phyloP scores from a whole-genome alignment of 2,888 invertebrate species.

The Azorinus chamasolen region DNA sequence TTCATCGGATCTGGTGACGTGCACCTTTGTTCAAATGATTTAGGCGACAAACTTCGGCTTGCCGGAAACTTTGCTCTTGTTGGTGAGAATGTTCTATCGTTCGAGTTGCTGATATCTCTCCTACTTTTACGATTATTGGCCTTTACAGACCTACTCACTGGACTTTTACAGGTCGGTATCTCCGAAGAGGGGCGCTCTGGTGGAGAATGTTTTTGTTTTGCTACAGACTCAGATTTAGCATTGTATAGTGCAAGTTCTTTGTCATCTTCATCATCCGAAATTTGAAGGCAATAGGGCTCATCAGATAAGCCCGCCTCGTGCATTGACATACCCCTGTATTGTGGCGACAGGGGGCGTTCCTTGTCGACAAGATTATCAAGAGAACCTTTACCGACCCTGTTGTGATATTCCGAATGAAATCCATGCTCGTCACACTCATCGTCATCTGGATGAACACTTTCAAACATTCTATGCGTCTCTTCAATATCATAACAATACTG shows the following conservation, averaged over 20 bases:
- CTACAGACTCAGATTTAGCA: constrained; percentile 19
- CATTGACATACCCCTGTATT: not conserved
- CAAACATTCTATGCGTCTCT: constrained; percentile 62
- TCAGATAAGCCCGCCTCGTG: not conserved
- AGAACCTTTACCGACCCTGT: constrained; percentile 31
- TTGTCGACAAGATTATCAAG: constrained; percentile 52
- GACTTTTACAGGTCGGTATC: constrained; percentile 18
- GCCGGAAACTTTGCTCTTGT: not conserved
- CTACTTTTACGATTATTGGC: constrained; percentile 39
- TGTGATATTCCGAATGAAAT: constrained; percentile 2
- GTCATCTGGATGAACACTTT: constrained; percentile 41
- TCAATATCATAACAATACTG: constrained; percentile 61
- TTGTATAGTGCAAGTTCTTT: constrained; percentile 30
- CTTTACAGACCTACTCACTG: constrained; percentile 5
- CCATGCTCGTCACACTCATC: constrained; percentile 23
- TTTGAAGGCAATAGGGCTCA: not conserved
- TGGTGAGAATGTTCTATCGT: constrained; percentile 17
- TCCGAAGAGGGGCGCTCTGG: not conserved
- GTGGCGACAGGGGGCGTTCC: constrained; percentile 43
- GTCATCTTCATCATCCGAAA: constrained; percentile 32
- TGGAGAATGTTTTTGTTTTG: not conserved
- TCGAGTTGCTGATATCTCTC: constrained; percentile 43
- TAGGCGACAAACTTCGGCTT: constrained; percentile 36
- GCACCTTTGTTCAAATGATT: constrained; percentile 28
- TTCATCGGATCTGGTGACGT: constrained; percentile 63